These are phyloP conservation scores for Luffia ferchaultella DNA, from an alignment of 2,888 invertebrate species.

Conservation along the genomic window DNA sequence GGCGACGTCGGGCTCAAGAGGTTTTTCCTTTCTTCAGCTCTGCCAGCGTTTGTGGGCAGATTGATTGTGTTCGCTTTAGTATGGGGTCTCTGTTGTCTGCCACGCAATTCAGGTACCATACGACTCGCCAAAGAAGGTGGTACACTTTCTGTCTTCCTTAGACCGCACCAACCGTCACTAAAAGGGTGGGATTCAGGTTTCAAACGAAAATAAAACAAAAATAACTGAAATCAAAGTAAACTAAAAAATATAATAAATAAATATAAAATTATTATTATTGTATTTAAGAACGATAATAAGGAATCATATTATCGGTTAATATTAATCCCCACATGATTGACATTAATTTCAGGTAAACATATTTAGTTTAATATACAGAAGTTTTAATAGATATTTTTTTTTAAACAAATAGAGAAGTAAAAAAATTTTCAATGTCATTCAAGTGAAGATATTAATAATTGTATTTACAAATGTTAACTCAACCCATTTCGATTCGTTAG, in stretches of 20 bases:
- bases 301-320: too few species aligned
- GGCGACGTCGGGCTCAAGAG: conserved; percentile 47
- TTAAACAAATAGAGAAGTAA: too few species aligned
- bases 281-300: too few species aligned
- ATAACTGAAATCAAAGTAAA: conserved; percentile 35
- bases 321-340: too few species aligned
- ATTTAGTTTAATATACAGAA: too few species aligned
- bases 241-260: conserved; percentile 26
- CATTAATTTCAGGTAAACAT: too few species aligned
- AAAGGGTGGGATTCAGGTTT: conserved; percentile 31
- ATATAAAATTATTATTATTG: not conserved
- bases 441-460: too few species aligned
- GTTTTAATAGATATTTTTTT: too few species aligned
- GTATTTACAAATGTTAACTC: too few species aligned
- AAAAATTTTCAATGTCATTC: too few species aligned
- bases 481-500: too few species aligned
- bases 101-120: conserved; percentile 37
- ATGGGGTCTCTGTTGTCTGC: conserved; percentile 48
- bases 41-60: conserved; percentile 54
- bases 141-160: conserved; percentile 52
- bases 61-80: conserved; percentile 68
- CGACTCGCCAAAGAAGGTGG: conserved; percentile 43
- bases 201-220: conserved; percentile 15
- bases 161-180: conserved; percentile 50
- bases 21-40: conserved; percentile 36